Percentiles rank a stretch among this genome's conserved stretches.
These are phyloP conservation scores for Riparia riparia DNA, from an alignment of 2,113 vertebrate species.

Conservation along the genomic window DNA sequence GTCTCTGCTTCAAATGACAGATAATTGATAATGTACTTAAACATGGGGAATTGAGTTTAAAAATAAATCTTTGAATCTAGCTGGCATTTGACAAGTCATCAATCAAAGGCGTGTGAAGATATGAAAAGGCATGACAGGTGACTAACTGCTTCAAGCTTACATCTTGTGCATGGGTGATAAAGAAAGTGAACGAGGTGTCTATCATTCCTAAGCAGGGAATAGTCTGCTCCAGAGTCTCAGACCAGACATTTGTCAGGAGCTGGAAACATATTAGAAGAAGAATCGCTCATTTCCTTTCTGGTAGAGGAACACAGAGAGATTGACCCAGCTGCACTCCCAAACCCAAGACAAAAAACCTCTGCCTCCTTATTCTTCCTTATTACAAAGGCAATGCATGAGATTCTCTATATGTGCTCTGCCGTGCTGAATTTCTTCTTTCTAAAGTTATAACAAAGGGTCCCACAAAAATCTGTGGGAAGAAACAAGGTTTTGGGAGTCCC, in stretches of 20 bases:
- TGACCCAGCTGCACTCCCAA: neutral
- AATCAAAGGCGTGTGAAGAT: conserved; percentile 4
- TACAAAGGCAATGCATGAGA: neutral
- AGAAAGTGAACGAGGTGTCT: neutral
- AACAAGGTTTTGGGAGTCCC: neutral
- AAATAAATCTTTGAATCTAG: conserved; percentile 40
- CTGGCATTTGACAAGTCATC: conserved; percentile 42
- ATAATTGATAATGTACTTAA: conserved; percentile 17
- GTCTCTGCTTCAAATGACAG: neutral
- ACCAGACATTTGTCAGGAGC: neutral
- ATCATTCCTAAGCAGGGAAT: neutral
- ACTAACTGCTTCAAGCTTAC: neutral
- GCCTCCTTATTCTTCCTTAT: neutral
- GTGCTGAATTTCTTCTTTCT: neutral
- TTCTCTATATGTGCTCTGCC: neutral
- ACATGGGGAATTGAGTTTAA: neutral
- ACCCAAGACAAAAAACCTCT: neutral
- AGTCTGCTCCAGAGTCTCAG: neutral
- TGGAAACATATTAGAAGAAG: neutral
- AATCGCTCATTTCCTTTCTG: neutral
- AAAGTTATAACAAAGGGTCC: neutral
- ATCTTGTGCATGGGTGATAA: neutral
- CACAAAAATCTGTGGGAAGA: neutral
- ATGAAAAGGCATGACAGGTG: neutral
- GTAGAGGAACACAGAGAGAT: neutral